These are phyloP conservation scores for Grallaria varia DNA, from an alignment of 2,113 vertebrate species.

Conservation along the genomic window DNA sequence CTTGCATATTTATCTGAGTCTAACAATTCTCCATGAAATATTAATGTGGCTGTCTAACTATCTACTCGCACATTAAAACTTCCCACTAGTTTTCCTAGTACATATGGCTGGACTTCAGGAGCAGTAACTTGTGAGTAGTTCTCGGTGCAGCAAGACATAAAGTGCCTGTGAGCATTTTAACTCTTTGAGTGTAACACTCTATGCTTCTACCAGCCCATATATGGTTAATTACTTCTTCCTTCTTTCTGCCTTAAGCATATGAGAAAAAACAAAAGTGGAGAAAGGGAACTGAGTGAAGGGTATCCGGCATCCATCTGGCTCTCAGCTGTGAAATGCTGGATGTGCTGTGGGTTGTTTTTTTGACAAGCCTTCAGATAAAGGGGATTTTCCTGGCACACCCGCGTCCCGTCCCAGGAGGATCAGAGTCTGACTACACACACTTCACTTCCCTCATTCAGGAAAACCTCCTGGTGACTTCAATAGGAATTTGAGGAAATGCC, in stretches of 20 bases:
- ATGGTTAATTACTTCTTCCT: neutral
- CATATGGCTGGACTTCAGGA: neutral
- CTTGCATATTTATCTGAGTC: constrained; percentile 1
- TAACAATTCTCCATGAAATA: constrained; percentile 25
- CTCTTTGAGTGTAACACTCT: neutral
- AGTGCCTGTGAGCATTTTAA: neutral
- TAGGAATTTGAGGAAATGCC: neutral
- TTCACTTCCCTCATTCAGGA: neutral
- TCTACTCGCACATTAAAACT: neutral
- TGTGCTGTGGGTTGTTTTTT: neutral
- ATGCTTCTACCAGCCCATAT: neutral
- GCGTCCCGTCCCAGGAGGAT: neutral
- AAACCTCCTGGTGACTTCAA: neutral
- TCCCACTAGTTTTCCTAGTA: neutral
- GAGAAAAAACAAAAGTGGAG: neutral
- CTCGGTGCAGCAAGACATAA: neutral
- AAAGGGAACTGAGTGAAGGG: neutral
- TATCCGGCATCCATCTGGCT: neutral
- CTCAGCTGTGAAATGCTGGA: neutral
- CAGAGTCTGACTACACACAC: neutral
- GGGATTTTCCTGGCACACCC: neutral
- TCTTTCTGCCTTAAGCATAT: neutral
- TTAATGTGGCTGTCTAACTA: constrained; percentile 9
- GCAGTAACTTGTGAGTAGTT: neutral
- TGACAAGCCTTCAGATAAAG: neutral